Evolutionary conservation across 1,140 invertebrate species (phyloP).

Genomic region (Atopsyche davidsoni): DNA sequence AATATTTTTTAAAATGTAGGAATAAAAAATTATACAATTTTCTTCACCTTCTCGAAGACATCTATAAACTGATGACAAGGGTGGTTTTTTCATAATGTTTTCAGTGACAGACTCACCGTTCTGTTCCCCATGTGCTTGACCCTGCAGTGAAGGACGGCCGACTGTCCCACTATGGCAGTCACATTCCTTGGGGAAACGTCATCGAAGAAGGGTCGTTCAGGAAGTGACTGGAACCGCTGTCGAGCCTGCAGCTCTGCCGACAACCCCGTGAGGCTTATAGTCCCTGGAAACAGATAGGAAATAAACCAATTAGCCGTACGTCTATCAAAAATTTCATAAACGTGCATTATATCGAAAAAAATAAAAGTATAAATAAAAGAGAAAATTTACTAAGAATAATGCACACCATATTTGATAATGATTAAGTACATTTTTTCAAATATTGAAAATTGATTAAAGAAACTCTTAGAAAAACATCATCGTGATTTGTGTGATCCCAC

Average conservation of each 20-base stretch:
- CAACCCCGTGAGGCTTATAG: constrained; percentile 23
- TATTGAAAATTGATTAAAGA: no score
- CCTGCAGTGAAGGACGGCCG: constrained; percentile 71
- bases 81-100: neutral
- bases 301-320: no score
- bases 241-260: constrained; percentile 27
- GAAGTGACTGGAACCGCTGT: constrained; percentile 22
- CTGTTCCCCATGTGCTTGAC: constrained; percentile 82
- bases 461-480: no score
- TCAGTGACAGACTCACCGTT: constrained; percentile 67
- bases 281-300: constrained; percentile 17
- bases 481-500: no score
- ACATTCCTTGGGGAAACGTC: constrained; percentile 76
- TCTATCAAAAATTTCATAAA: no score
- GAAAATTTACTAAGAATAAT: no score
- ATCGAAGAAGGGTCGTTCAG: constrained; percentile 75
- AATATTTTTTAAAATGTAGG: no score
- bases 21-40: no score
- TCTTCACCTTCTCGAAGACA: neutral
- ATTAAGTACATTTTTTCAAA: no score
- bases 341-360: no score
- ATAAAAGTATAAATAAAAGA: no score
- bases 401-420: no score
- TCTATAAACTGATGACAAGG: neutral
- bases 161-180: constrained; percentile 76